These are phyloP conservation scores for Smittia sp. DNA, from an alignment of 2,888 invertebrate species.

Conservation along the genomic window DNA sequence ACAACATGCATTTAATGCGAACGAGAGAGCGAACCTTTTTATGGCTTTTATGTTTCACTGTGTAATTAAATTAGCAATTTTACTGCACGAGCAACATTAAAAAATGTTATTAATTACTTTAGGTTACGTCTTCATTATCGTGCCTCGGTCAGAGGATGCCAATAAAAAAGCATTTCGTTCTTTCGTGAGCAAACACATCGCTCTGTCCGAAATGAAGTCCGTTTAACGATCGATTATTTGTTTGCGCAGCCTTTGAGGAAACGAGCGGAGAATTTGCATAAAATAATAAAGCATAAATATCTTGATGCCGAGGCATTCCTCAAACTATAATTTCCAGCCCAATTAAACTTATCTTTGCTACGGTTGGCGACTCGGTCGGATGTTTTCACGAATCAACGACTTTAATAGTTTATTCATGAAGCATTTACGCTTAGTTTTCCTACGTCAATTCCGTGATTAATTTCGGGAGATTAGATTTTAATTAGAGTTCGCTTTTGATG, in stretches of 20 bases:
- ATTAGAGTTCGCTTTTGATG: not conserved
- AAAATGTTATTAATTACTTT: slow-evolving; percentile 29
- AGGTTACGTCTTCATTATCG: slow-evolving; percentile 38
- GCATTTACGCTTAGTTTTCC: not conserved
- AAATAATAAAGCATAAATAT: slow-evolving; percentile 39
- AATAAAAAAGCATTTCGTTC: slow-evolving; percentile 16
- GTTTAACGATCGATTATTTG: slow-evolving; percentile 41
- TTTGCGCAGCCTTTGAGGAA: not conserved
- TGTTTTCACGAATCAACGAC: slow-evolving; percentile 35
- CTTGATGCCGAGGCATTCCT: slow-evolving; percentile 25
- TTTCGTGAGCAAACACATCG: not conserved
- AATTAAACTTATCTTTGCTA: slow-evolving; percentile 39
- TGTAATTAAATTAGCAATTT: slow-evolving; percentile 40
- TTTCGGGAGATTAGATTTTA: slow-evolving; percentile 9
- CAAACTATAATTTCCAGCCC: slow-evolving; percentile 14
- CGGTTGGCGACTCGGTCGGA: slow-evolving; percentile 2
- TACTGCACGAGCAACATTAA: slow-evolving; percentile 36
- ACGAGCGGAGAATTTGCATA: slow-evolving; percentile 30
- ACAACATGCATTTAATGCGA: slow-evolving; percentile 26
- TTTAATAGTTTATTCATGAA: slow-evolving; percentile 32
- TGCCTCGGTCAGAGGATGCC: slow-evolving; percentile 11
- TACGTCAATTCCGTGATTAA: slow-evolving; percentile 10
- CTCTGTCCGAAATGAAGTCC: not conserved
- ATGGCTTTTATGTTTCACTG: slow-evolving; percentile 32
- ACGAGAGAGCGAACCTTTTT: slow-evolving; percentile 23